Base-by-base conservation (phyloP, 2,113 vertebrate genomes). In the Mugil cephalus region DNA sequence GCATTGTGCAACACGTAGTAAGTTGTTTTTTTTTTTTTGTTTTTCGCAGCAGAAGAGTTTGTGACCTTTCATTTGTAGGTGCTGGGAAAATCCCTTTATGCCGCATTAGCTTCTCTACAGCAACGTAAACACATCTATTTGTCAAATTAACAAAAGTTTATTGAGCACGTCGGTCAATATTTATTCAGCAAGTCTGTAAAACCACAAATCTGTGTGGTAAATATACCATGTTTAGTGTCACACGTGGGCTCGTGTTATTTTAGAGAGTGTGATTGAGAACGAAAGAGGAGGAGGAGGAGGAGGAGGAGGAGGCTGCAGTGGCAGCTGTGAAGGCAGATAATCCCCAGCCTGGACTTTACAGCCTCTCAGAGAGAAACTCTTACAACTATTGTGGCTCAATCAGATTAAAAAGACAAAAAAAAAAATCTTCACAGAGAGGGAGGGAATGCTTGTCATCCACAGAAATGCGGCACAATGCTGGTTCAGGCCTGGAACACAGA, bases 311-410 rank as follows among this genome's bases (percentile, higher is more conserved):
- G 74, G 77, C 47, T 60, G 30, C 64, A 60, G 64, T 65, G 78
- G 74, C 93, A 92, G 90, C 91, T 92, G 90, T 84, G 82, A 68
- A 85, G n/a, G 77, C 73, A 91, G 89, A 93, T 94, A 89, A 93
- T 92, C 91, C 85, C 45, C 21, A 10, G 40, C 43, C 69, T 58
- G 59, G 80, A 77, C 81, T 68, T 67, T 40, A 30, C 5, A 77
- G 74, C 72, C 70, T 88, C 70, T 82, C 86, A 78, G 80, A 86
- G 80, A 83, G 62, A 67, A 90, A 87, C 74, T 81, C 66, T 64
- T 84, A 54, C 64, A 83, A 79, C 85, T 89, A 80, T 91, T 93
- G 86, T 83, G 70, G 74, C 66, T 87, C 79, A 79, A 89, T 82
- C 73, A 79, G 88, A 92, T 90, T 89, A 89, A 87, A 90, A 89